Conservation (phyloP, 2,797 vertebrate species). For the Delichon dasypus region DNA sequence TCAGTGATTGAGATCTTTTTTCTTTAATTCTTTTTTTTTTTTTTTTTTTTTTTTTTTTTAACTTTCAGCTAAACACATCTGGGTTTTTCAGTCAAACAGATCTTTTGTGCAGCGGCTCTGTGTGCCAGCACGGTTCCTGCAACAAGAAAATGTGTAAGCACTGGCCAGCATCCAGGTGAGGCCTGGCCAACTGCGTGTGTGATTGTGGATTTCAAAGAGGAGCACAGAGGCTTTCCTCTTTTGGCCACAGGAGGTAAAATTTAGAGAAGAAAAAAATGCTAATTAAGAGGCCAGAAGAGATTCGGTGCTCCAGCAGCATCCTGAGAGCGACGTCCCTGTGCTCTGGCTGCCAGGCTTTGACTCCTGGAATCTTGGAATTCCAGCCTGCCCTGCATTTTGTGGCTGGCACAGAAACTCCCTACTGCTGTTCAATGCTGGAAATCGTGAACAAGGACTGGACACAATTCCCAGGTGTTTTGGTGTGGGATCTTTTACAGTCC, state of each 20-base stretch:
- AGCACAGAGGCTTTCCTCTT: not conserved
- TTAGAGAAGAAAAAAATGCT: not conserved
- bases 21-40: too few species aligned
- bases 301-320: not conserved
- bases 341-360: not conserved
- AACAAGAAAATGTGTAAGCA: not conserved
- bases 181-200: not conserved
- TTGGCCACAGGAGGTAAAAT: not conserved
- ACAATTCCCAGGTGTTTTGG: not conserved
- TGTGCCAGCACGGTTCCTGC: conserved; percentile 8
- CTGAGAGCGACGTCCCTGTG: rapidly evolving
- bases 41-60: not conserved
- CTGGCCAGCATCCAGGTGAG: conserved; percentile 48
- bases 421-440: not conserved
- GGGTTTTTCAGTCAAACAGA: conserved; percentile 20
- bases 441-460: not conserved
- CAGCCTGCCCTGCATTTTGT: not conserved
- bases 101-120: not conserved
- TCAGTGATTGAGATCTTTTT: not conserved
- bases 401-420: not conserved
- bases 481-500: not conserved
- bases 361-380: not conserved
- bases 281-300: not conserved
- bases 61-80: not conserved
- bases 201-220: not conserved